Evolutionary conservation across 1,140 invertebrate genomes (phyloP).

Genomic region (Spodoptera litura): DNA sequence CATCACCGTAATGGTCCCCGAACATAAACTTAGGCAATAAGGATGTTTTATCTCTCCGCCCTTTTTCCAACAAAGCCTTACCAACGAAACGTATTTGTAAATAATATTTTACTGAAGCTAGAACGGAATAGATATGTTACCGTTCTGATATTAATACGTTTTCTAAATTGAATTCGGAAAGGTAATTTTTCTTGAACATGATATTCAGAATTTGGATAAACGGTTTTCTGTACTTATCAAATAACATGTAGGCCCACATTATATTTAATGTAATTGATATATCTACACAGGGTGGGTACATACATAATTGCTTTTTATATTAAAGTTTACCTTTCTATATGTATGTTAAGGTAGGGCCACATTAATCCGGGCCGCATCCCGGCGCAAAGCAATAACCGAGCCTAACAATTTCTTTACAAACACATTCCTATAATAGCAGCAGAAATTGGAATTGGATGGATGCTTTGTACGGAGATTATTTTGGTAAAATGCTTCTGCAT

Average conservation of each 20-base stretch:
- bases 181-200: constrained; percentile 23
- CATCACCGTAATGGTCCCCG: constrained; percentile 12
- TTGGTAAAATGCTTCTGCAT: too few species aligned
- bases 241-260: constrained; percentile 8
- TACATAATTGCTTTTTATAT: constrained; percentile 28
- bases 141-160: constrained; percentile 28
- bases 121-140: constrained; percentile 26
- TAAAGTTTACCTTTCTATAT: constrained; percentile 1
- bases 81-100: constrained; percentile 4
- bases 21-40: constrained; percentile 35
- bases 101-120: constrained; percentile 21
- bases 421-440: neutral
- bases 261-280: constrained; percentile 27
- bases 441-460: constrained; percentile 3
- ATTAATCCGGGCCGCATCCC: neutral
- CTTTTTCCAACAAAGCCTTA: constrained; percentile 28
- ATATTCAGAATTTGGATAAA: constrained; percentile 25
- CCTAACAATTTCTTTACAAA: constrained; percentile 2
- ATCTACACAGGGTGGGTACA: neutral
- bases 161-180: constrained; percentile 35
- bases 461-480: too few species aligned
- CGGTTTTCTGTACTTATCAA: constrained; percentile 28
- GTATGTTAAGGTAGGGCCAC: constrained; percentile 14
- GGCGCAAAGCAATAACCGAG: neutral
- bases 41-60: constrained; percentile 6